Percentiles rank a stretch among this genome's conserved stretches.
These are phyloP conservation scores for Papilio glaucus DNA, from an alignment of 1,140 invertebrate species.

Conservation along the genomic window DNA sequence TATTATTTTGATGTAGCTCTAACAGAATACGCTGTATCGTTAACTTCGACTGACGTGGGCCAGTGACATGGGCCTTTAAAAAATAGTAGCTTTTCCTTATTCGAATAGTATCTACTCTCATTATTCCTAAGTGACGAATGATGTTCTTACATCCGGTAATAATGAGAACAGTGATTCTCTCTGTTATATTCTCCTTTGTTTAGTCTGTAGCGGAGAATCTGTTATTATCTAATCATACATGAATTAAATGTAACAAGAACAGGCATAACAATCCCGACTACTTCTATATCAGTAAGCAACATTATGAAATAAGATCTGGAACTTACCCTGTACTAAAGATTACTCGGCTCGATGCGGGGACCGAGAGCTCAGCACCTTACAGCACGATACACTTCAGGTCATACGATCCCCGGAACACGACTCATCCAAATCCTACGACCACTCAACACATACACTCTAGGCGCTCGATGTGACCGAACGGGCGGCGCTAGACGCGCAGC, in stretches of 20 bases:
- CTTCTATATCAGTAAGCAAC: not conserved
- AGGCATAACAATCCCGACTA: not conserved
- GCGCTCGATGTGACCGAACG: slow-evolving; percentile 30
- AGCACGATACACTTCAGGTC: slow-evolving; percentile 12
- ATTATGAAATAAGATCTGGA: not conserved
- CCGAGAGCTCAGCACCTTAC: slow-evolving; percentile 4
- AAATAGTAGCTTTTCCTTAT: not conserved
- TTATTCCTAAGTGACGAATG: not conserved
- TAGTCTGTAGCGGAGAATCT: no score
- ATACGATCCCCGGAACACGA: not conserved
- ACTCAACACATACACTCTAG: not conserved
- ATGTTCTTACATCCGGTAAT: not conserved
- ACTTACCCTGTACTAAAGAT: not conserved
- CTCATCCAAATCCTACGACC: slow-evolving; percentile 13
- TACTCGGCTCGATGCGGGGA: not conserved
- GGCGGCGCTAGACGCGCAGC: slow-evolving; percentile 86
- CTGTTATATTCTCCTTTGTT: no score
- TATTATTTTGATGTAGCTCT: not conserved
- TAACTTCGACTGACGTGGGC: not conserved
- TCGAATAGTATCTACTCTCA: not conserved
- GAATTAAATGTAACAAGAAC: not conserved
- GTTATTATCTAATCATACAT: no score
- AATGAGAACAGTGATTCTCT: not conserved
- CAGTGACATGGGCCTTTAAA: not conserved
- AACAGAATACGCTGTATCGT: not conserved